Conservation (phyloP, 2,888 invertebrate species). For the Calliphora vomitoria region DNA sequence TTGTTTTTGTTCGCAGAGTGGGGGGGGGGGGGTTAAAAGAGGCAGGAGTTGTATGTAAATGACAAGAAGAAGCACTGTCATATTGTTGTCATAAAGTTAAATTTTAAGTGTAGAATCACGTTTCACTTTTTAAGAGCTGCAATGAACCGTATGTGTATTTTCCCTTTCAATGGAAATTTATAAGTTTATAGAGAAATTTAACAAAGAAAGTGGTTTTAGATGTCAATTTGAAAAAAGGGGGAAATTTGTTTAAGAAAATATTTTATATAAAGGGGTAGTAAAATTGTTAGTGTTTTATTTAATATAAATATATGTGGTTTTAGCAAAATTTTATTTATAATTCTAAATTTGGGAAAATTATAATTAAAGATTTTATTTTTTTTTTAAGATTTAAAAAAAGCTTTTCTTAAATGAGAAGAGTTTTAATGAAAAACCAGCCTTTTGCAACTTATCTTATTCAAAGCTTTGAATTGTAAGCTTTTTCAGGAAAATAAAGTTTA, state of each 20-base stretch:
- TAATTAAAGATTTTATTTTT: no score
- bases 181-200: slow-evolving; percentile 13
- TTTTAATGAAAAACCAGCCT: no score
- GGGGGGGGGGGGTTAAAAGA: neutral
- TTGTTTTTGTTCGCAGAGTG: neutral
- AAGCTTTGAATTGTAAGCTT: no score
- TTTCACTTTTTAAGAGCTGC: slow-evolving; percentile 51
- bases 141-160: slow-evolving; percentile 23
- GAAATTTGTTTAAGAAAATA: neutral
- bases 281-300: neutral
- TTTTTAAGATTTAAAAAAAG: no score
- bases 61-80: slow-evolving; percentile 2
- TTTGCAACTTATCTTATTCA: no score
- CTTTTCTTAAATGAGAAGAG: no score
- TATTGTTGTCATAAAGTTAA: slow-evolving; percentile 68
- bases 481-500: no score
- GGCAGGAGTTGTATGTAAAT: neutral
- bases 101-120: slow-evolving; percentile 72
- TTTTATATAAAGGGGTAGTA: neutral
- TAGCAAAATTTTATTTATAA: no score
- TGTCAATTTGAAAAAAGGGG: neutral
- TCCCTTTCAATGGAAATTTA: slow-evolving; percentile 35
- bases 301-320: no score
- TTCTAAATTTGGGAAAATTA: no score
- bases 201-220: neutral